Conservation (phyloP, 2,888 invertebrate genomes). For the Agonopterix arenella region DNA sequence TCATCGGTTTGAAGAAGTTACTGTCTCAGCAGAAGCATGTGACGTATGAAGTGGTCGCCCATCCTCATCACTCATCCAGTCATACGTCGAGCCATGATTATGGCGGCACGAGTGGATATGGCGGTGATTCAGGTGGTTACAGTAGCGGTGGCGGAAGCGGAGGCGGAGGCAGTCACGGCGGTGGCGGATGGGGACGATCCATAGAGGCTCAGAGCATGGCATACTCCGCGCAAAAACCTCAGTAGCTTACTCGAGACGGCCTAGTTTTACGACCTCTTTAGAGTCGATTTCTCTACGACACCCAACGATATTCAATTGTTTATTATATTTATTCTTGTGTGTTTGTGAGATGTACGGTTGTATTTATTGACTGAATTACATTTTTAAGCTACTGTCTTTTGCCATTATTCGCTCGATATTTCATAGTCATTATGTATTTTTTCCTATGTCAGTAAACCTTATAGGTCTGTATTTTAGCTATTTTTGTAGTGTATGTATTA, state of each 20-base stretch:
- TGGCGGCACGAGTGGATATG: constrained; percentile 79
- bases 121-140: constrained; percentile 78
- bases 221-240: constrained; percentile 85
- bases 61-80: constrained; percentile 86
- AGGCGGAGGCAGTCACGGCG: constrained; percentile 48
- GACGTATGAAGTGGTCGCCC: constrained; percentile 91
- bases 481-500: constrained; percentile 15
- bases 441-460: constrained; percentile 27
- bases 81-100: constrained; percentile 77
- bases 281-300: constrained; percentile 50
- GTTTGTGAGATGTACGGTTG: constrained; percentile 45
- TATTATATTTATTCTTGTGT: constrained; percentile 37
- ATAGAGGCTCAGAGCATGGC: constrained; percentile 87
- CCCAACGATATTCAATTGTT: constrained; percentile 36
- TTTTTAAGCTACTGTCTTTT: constrained; percentile 22
- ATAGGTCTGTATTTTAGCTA: constrained; percentile 24
- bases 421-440: constrained; percentile 30
- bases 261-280: constrained; percentile 51
- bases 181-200: constrained; percentile 85
- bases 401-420: constrained; percentile 23
- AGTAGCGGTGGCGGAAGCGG: constrained; percentile 69
- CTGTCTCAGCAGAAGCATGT: constrained; percentile 89
- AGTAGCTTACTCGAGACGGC: constrained; percentile 43
- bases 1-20: constrained; percentile 90
- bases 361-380: constrained; percentile 39